phyloP scores from a whole-genome alignment of 2,113 vertebrate genomes.

The Sphaerodactylus townsendi region DNA sequence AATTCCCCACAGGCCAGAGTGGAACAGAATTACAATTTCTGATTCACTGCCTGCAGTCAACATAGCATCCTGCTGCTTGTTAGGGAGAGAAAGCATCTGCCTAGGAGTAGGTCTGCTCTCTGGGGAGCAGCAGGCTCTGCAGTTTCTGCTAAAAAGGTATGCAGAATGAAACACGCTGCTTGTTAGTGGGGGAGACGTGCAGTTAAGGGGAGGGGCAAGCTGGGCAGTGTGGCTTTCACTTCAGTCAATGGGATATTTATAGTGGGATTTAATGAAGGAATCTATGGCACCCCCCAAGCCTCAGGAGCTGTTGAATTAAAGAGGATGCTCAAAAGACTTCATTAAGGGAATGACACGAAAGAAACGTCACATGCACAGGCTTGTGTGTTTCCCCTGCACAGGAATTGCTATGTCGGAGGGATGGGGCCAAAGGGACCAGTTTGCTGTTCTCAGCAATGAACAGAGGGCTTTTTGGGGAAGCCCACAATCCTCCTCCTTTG shows the following conservation, averaged over 20 bases:
- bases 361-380: constrained; percentile 20
- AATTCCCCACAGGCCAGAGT: constrained; percentile 37
- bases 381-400: not conserved
- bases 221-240: constrained; percentile 17
- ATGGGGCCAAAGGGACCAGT: not conserved
- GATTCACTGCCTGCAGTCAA: constrained; percentile 51
- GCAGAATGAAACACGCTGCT: not conserved
- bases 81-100: constrained; percentile 16
- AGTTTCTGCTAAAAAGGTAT: not conserved
- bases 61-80: constrained; percentile 4
- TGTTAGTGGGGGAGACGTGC: not conserved
- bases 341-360: constrained; percentile 10
- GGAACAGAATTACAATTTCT: constrained; percentile 44
- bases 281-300: not conserved
- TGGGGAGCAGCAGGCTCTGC: constrained; percentile 6
- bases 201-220: too few relatives aligned
- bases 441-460: not conserved
- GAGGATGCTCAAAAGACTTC: constrained; percentile 4
- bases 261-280: constrained; percentile 39
- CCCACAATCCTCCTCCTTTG: too few relatives aligned
- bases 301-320: constrained; percentile 38
- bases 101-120: constrained; percentile 18
- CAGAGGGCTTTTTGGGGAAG: fast-evolving
- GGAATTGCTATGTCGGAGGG: not conserved
- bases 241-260: not conserved